A percentile compares a stretch with the other conserved stretches of the same genome.
phyloP scores from a whole-genome alignment of 2,888 invertebrate genomes.

The Limnephilus rhombicus region DNA sequence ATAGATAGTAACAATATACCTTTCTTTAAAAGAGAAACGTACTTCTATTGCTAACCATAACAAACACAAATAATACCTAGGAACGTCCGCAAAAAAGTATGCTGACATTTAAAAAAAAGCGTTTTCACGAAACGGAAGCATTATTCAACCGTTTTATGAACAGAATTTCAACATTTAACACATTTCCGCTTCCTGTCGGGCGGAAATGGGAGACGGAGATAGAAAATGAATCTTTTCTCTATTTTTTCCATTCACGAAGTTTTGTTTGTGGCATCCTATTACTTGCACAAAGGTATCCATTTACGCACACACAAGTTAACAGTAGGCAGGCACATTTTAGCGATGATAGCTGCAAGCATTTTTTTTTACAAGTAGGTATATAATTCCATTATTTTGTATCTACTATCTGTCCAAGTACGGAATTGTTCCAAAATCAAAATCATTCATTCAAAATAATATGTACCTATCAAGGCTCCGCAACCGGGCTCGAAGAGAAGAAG shows the following conservation, averaged over 20 bases:
- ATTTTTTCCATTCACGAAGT: conserved; percentile 37
- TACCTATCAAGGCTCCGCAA: too few species aligned
- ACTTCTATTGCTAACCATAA: too few species aligned
- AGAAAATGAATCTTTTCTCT: conserved; percentile 38
- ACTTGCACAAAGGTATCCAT: not conserved
- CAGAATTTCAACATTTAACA: conserved; percentile 46
- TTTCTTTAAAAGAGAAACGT: too few species aligned
- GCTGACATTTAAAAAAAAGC: conserved; percentile 29
- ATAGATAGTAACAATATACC: too few species aligned
- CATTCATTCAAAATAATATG: not conserved
- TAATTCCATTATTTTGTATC: not conserved
- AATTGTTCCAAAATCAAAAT: not conserved
- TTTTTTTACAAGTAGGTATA: not conserved
- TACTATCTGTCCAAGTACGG: not conserved
- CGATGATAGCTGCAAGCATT: not conserved
- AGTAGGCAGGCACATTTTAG: not conserved
- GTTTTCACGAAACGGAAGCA: conserved; percentile 40
- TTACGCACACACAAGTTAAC: conserved; percentile 4
- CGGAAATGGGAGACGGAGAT: conserved; percentile 43
- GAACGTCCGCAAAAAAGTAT: not conserved
- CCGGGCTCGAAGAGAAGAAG: too few species aligned
- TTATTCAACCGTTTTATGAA: conserved; percentile 46
- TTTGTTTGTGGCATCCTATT: conserved; percentile 11
- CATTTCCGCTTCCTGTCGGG: conserved; percentile 46
- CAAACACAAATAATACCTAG: not conserved